phyloP scores from a whole-genome alignment of 2,113 vertebrate genomes.

The Tachycineta bicolor region DNA sequence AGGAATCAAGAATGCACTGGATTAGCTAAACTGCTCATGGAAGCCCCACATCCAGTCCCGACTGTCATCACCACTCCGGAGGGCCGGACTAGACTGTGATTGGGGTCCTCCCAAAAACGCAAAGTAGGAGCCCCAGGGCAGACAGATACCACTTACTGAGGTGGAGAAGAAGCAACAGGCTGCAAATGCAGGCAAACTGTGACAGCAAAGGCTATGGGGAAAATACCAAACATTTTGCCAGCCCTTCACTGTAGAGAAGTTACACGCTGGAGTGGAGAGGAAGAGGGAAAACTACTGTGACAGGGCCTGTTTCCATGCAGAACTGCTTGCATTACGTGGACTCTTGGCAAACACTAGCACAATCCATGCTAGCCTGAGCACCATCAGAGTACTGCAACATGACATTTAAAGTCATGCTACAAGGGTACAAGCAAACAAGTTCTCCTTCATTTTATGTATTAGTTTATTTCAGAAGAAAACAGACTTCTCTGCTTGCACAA shows the following conservation, averaged over 20 bases:
- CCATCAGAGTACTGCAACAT: neutral
- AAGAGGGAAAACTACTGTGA: neutral
- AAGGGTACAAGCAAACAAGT: neutral
- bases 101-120: neutral
- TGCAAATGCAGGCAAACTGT: neutral
- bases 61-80: neutral
- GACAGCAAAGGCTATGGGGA: neutral
- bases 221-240: neutral
- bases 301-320: neutral
- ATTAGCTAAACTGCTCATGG: neutral
- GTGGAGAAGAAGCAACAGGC: neutral
- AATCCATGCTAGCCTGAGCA: neutral
- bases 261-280: neutral
- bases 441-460: neutral
- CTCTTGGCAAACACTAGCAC: neutral
- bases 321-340: neutral
- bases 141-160: neutral
- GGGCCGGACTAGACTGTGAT: neutral
- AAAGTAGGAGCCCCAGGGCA: neutral
- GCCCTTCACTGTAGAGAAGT: neutral
- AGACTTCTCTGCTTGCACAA: neutral
- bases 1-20: neutral
- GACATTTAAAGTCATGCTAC: constrained; percentile 1
- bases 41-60: neutral
- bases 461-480: neutral